Conservation (phyloP, 2,797 vertebrate species). For the Labroides dimidiatus region DNA sequence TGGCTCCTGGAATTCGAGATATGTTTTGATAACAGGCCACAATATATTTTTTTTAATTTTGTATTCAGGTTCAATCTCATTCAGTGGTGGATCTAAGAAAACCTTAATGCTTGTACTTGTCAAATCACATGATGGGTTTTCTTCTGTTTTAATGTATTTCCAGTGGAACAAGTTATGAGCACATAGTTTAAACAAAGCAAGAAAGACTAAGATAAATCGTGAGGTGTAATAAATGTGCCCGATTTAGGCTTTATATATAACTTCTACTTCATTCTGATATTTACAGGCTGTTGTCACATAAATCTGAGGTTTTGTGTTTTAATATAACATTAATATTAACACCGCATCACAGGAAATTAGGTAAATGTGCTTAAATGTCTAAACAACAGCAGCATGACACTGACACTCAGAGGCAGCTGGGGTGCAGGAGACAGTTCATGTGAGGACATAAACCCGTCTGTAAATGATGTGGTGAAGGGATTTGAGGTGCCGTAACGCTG, state of each 20-base stretch:
- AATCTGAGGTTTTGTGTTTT: slow-evolving; percentile 22
- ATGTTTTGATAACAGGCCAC: slow-evolving; percentile 7
- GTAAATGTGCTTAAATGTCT: slow-evolving; percentile 40
- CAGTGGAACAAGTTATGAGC: slow-evolving; percentile 14
- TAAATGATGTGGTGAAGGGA: slow-evolving; percentile 58
- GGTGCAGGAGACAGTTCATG: slow-evolving; percentile 55
- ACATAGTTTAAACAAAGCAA: slow-evolving; percentile 33
- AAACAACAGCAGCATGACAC: slow-evolving; percentile 22
- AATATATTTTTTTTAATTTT: slow-evolving; percentile 44
- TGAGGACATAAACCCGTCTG: slow-evolving; percentile 57
- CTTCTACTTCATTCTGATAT: slow-evolving; percentile 31
- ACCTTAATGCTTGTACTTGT: slow-evolving; percentile 22
- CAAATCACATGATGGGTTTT: too few species aligned
- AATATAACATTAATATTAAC: slow-evolving; percentile 35
- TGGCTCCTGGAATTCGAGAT: too few species aligned
- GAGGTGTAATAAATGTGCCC: neutral
- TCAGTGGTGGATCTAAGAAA: slow-evolving; percentile 41
- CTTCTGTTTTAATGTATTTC: too few species aligned
- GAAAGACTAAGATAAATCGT: neutral
- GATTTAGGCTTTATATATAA: slow-evolving; percentile 6
- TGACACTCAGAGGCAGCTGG: slow-evolving; percentile 28
- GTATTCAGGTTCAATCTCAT: slow-evolving; percentile 34
- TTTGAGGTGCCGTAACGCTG: slow-evolving; percentile 46
- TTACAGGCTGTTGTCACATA: slow-evolving; percentile 29
- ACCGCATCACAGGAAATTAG: slow-evolving; percentile 35